Conservation (phyloP, 2,888 invertebrate genomes). For the Spisula subtruncata region DNA sequence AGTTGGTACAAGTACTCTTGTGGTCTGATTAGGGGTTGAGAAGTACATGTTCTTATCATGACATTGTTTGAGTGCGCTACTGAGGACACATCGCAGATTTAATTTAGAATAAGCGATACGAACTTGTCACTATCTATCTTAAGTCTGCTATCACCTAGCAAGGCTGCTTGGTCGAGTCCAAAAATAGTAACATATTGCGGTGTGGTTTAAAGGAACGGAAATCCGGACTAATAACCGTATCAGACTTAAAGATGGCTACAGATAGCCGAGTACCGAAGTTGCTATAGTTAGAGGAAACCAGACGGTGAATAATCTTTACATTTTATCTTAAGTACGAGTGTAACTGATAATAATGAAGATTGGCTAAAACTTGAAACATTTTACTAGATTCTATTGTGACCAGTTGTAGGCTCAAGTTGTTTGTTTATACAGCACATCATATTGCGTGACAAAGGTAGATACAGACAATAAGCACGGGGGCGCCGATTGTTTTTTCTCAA, state of each 20-base stretch:
- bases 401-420: background rate
- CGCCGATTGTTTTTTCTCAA: background rate
- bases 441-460: background rate
- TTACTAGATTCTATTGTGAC: background rate
- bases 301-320: background rate
- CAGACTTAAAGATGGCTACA: background rate
- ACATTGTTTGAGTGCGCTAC: conserved; percentile 17
- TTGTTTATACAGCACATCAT: background rate
- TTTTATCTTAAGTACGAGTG: background rate
- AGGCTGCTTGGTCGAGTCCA: background rate
- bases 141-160: background rate
- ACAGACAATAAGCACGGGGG: too few relatives aligned
- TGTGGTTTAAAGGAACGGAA: background rate
- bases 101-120: conserved; percentile 9
- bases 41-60: conserved; percentile 32
- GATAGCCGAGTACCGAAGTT: background rate
- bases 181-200: background rate
- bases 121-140: conserved; percentile 16
- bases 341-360: conserved; percentile 12
- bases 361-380: background rate
- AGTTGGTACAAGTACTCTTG: conserved; percentile 34
- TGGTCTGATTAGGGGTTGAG: conserved; percentile 36
- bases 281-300: background rate
- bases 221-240: conserved; percentile 10
- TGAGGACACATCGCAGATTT: conserved; percentile 35